Evolutionary conservation across 2,888 invertebrate species (phyloP).

Genomic region (Nezara viridula): DNA sequence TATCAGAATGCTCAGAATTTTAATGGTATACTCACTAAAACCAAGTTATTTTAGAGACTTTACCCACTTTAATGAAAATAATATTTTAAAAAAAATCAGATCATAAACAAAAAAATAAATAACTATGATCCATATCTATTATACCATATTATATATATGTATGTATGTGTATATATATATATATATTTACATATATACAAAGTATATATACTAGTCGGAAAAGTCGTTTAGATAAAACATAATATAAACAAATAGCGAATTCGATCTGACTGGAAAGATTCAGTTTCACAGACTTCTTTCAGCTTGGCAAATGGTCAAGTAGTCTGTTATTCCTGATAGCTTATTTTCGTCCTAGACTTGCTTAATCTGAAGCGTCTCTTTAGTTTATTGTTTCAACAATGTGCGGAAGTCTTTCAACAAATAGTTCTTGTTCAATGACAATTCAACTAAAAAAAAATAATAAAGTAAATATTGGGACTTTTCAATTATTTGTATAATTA

Average conservation of each 20-base stretch:
- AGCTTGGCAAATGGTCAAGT: conserved; percentile 43
- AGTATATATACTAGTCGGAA: not conserved
- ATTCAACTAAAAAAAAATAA: not conserved
- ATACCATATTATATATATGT: too few species aligned
- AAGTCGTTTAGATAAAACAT: not conserved
- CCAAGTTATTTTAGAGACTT: too few species aligned
- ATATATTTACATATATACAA: too few species aligned
- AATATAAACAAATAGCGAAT: conserved; percentile 15
- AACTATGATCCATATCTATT: too few species aligned
- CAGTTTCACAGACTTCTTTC: conserved; percentile 18
- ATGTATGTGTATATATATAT: too few species aligned
- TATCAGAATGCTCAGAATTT: too few species aligned
- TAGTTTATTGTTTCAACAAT: conserved; percentile 36
- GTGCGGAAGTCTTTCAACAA: conserved; percentile 9
- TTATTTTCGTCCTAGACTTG: conserved; percentile 51
- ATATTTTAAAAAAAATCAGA: too few species aligned
- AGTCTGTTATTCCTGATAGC: conserved; percentile 49
- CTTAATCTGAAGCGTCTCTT: conserved; percentile 45
- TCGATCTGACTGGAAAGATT: conserved; percentile 40
- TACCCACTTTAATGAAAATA: too few species aligned
- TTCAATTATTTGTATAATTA: not conserved
- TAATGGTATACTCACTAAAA: too few species aligned
- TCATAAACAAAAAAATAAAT: too few species aligned
- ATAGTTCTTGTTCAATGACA: not conserved
- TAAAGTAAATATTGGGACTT: not conserved